These are phyloP conservation scores for Ascidia mentula DNA, from an alignment of 23 tunicate genomes.

Conservation along the genomic window DNA sequence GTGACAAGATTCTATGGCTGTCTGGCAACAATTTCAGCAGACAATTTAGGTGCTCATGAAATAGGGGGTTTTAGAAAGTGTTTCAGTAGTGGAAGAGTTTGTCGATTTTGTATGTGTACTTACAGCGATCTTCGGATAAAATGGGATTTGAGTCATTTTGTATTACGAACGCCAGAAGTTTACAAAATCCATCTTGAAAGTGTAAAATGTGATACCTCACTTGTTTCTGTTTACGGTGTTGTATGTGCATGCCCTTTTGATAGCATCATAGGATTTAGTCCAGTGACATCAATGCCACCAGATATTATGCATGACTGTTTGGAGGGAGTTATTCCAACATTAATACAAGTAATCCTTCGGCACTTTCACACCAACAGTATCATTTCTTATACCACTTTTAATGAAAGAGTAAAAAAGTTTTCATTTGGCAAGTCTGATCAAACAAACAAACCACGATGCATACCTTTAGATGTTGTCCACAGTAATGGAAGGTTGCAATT, in stretches of 20 bases:
- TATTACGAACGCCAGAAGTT: slow-evolving; percentile 3
- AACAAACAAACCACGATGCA: background rate
- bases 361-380: background rate
- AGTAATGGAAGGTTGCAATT: background rate
- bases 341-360: background rate
- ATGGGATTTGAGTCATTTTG: slow-evolving; percentile 9
- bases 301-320: slow-evolving; percentile 17
- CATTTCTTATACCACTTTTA: background rate
- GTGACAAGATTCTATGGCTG: background rate
- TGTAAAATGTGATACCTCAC: background rate
- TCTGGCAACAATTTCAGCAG: slow-evolving; percentile 37
- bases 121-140: background rate
- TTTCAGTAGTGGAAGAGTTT: slow-evolving; percentile 32
- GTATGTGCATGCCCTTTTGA: background rate
- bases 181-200: background rate
- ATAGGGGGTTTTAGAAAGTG: slow-evolving; percentile 25
- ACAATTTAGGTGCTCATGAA: slow-evolving; percentile 40
- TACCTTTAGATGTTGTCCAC: background rate
- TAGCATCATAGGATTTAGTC: background rate
- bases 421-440: background rate
- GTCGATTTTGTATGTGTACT: slow-evolving; percentile 28
- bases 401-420: background rate
- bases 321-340: slow-evolving; percentile 1
- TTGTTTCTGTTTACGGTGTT: background rate
- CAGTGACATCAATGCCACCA: slow-evolving; percentile 8